Evolutionary conservation across 1,140 invertebrate genomes (phyloP).

Genomic region (Procambarus clarkii): DNA sequence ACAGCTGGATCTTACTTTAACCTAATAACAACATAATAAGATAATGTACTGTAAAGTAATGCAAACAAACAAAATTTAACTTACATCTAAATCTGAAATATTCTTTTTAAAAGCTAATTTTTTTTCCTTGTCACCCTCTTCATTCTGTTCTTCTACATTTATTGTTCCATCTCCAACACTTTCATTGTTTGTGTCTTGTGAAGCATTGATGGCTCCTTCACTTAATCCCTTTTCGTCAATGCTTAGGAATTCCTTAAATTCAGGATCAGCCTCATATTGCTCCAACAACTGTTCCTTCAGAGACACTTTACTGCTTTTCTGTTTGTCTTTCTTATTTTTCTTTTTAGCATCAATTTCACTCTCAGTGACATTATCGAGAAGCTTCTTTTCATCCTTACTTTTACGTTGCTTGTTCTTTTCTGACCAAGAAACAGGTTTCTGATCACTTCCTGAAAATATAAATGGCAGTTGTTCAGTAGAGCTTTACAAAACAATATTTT

Average conservation of each 20-base stretch:
- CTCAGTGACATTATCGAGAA: neutral
- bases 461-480: neutral
- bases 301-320: constrained; percentile 10
- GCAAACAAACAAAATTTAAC: neutral
- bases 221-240: neutral
- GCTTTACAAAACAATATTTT: too few species aligned
- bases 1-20: too few species aligned
- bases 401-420: constrained; percentile 38
- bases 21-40: too few species aligned
- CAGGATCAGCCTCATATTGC: constrained; percentile 21
- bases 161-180: neutral
- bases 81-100: constrained; percentile 54
- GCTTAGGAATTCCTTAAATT: constrained; percentile 27
- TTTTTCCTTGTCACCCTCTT: constrained; percentile 1
- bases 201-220: neutral
- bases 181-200: neutral
- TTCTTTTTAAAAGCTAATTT: constrained; percentile 43
- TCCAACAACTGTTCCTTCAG: constrained; percentile 1
- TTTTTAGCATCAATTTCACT: neutral
- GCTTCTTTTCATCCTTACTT: neutral
- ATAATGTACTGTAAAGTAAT: neutral
- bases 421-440: constrained; percentile 46
- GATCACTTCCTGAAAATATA: constrained; percentile 25
- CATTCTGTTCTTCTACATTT: constrained; percentile 3
- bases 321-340: constrained; percentile 22